Conservation (phyloP, 1,140 invertebrate genomes). For the Leptinotarsa undecemlineata region DNA sequence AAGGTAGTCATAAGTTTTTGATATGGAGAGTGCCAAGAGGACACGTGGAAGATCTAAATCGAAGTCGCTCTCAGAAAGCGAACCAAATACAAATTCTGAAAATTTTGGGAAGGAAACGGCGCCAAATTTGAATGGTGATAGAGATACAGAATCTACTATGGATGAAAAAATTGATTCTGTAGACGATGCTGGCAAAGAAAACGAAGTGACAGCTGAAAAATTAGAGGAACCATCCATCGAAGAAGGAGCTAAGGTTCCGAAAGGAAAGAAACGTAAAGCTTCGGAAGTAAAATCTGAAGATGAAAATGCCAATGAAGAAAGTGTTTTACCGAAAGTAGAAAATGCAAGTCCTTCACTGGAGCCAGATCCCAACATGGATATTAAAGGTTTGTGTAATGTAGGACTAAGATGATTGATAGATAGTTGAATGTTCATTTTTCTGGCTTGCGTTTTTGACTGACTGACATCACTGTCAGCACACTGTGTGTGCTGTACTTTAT, state of each 20-base stretch:
- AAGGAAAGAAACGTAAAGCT: constrained; percentile 29
- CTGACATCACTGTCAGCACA: no score
- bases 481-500: no score
- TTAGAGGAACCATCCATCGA: neutral
- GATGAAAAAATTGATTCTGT: neutral
- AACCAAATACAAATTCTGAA: constrained; percentile 13
- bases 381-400: constrained; percentile 16
- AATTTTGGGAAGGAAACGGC: constrained; percentile 4
- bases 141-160: neutral
- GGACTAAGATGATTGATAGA: no score
- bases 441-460: no score
- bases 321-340: neutral
- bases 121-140: constrained; percentile 24
- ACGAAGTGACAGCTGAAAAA: neutral
- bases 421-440: no score
- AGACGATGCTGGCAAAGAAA: neutral
- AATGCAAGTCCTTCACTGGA: neutral
- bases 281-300: constrained; percentile 16
- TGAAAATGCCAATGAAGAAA: constrained; percentile 22
- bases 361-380: neutral
- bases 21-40: constrained; percentile 16
- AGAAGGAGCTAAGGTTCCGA: neutral
- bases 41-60: constrained; percentile 25
- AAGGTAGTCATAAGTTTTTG: neutral
- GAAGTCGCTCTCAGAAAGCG: constrained; percentile 16